Evolutionary conservation across 2,888 invertebrate genomes (phyloP), one percentile per base, ranked within the genome.

Genomic region (Strigamia crassipes): DNA sequence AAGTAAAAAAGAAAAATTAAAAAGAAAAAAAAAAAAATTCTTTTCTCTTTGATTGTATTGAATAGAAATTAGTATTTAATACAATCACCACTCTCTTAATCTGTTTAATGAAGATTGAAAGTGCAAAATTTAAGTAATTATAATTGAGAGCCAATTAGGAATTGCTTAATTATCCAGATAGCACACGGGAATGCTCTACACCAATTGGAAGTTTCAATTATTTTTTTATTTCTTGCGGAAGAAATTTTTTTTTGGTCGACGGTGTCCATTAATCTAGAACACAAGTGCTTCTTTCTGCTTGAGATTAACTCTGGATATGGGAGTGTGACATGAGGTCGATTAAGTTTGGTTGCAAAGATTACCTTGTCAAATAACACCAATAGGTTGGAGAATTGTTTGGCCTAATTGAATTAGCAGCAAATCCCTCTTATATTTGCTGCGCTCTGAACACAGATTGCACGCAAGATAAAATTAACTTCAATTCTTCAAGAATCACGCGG

Each of bases 251-350:
- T 46, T 46, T 46, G 15, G 13, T 12, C 12, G 1, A 18, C 18
- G 18, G 6, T 61, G 61, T 61, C 61, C 61, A 61, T 61, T 61
- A 61, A 61, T 18, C 61, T 61, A 61, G 61, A 23, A 18, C 21
- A 61, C 61, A 23, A 61, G 61, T 61, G 21, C 21, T 61, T 23
- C 21, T 61, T 61, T 18, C 61, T 23, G 18, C 23, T 61, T 21
- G 61, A 61, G 61, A 61, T 61, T 61, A 61, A 61, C 61, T 61
- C 18, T 23, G 61, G 61, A 61, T 21, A 12, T 21, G 21, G 13
- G 61, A 61, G 61, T 61, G 61, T 61, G 61, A 61, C 61, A 18
- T 23, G 61, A 61, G 61, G 61, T 61, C 61, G 61, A 61, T 61
- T 61, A 61, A 61, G 61, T 61, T 61, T 61, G 61, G 18, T 23